Evolutionary conservation across 2,797 vertebrate genomes (phyloP).

Genomic region (Naso thynnoides): DNA sequence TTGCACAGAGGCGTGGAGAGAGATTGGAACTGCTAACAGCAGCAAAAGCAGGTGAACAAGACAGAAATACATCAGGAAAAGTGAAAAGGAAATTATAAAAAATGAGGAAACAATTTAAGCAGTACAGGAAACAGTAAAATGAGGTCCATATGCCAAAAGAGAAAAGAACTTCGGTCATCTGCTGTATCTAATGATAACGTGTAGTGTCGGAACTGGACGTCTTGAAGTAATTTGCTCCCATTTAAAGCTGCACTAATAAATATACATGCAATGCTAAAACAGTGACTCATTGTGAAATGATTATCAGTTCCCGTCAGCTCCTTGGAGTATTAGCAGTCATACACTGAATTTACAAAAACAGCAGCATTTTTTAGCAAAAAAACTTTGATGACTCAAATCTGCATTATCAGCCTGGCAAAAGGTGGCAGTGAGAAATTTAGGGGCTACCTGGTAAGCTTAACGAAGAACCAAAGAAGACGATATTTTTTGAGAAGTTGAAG

Average conservation of each 20-base stretch:
- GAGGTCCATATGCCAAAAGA: constrained; percentile 21
- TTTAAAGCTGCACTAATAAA: constrained; percentile 8
- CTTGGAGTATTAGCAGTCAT: neutral
- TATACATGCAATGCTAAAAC: neutral
- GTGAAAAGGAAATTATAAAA: constrained; percentile 15
- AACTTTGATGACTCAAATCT: too few relatives aligned
- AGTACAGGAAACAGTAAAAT: neutral
- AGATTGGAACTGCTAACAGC: constrained; percentile 11
- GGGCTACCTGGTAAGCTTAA: too few relatives aligned
- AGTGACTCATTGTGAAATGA: neutral
- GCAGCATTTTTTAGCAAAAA: neutral
- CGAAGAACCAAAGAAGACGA: too few relatives aligned
- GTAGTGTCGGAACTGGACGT: constrained; percentile 8
- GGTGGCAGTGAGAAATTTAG: neutral
- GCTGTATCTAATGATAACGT: constrained; percentile 4
- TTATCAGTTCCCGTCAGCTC: neutral
- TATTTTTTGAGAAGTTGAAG: too few relatives aligned
- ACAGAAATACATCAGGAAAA: constrained; percentile 16
- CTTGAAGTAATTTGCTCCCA: constrained; percentile 25
- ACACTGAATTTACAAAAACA: neutral
- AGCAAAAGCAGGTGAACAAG: constrained; percentile 20
- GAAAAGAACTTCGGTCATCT: neutral
- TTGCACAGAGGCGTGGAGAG: constrained; percentile 7
- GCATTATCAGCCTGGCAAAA: too few relatives aligned
- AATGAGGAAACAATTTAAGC: constrained; percentile 10